Base-by-base conservation (phyloP, 2,797 vertebrate genomes). In the Erethizon dorsatum region DNA sequence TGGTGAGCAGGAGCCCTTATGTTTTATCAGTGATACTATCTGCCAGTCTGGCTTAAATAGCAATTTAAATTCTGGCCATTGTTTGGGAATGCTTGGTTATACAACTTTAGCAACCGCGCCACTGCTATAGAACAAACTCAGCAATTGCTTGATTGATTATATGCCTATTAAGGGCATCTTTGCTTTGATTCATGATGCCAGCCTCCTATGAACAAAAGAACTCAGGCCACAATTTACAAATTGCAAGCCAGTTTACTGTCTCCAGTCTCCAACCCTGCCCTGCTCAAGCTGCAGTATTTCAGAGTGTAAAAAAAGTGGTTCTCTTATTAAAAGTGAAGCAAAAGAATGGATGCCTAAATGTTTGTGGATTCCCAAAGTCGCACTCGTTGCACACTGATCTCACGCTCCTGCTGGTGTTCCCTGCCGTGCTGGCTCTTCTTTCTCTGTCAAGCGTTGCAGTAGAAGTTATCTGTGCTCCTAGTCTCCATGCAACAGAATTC, bases 41-140 rank as follows among this genome's bases (percentile, higher is more conserved):
- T 94, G 90, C 95, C 96, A 86, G 14, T 80, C 82, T 77, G 56
- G 26, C 90, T 79, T 96, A 88, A 97, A 79, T 5, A 92, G 73
- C 52, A 86, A 88, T 95, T 94, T 83, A 96, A 77, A 88, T 95
- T 92, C 95, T 88, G 73, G 78, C 1, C 17, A 47, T 77, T 92
- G 50, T 92, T 94, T 91, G 67, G 28, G 14, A 90, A 96, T 78
- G 78, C 80, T 93, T 89, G 85, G 61, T 56, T 79, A 86, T 1
- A 73, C 52, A 37, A 50, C 84, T 98, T 79, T 78, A 83, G 50
- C 93, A 73, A 90, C 20, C 71, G 61, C 26, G 52, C 18, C 41
- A 20, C 52, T 65, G 61, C 47, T 82, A 71, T 69, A 83, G 82
- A 86, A 69, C 61, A 91, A 96, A 94, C 75, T 96, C 95, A 96